Percentiles rank a stretch among this genome's conserved stretches.
Conservation (phyloP, 2,113 vertebrate genomes). For the Capreolus pygargus region DNA sequence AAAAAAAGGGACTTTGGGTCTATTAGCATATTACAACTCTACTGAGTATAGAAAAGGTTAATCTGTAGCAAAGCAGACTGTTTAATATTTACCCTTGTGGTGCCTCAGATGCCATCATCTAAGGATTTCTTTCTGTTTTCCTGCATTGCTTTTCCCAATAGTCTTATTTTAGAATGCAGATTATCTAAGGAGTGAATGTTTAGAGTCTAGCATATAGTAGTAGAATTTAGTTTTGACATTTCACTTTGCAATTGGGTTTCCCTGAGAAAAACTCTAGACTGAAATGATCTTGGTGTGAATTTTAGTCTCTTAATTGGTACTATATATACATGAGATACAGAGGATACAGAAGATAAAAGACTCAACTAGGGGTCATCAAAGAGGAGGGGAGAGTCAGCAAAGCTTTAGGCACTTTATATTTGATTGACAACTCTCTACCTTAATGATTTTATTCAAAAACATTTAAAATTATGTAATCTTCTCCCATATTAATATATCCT, state of each 20-base stretch:
- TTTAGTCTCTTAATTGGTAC: constrained; percentile 3
- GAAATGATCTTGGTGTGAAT: neutral
- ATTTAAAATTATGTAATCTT: constrained; percentile 23
- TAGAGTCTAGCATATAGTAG: constrained; percentile 10
- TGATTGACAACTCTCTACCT: neutral
- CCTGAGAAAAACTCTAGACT: neutral
- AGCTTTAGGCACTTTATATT: neutral
- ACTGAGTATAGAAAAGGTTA: neutral
- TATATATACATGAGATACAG: neutral
- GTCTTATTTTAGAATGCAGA: constrained; percentile 27
- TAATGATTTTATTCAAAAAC: constrained; percentile 27
- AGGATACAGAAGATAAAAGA: neutral
- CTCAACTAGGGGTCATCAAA: neutral
- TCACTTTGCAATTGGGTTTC: constrained; percentile 29
- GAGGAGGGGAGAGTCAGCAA: neutral
- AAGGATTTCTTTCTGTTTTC: neutral
- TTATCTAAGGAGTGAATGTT: neutral
- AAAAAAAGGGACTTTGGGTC: neutral
- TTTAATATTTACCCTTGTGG: neutral
- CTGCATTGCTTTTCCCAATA: neutral
- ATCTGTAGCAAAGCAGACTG: neutral
- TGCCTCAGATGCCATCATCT: neutral
- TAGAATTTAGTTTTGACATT: constrained; percentile 37
- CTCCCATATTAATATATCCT: neutral
- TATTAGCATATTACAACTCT: neutral